Evolutionary conservation across 53 echinoderm and acorn worm species (phyloP), one percentile per base, ranked within the genome.

Genomic region (Patiria pectinifera): DNA sequence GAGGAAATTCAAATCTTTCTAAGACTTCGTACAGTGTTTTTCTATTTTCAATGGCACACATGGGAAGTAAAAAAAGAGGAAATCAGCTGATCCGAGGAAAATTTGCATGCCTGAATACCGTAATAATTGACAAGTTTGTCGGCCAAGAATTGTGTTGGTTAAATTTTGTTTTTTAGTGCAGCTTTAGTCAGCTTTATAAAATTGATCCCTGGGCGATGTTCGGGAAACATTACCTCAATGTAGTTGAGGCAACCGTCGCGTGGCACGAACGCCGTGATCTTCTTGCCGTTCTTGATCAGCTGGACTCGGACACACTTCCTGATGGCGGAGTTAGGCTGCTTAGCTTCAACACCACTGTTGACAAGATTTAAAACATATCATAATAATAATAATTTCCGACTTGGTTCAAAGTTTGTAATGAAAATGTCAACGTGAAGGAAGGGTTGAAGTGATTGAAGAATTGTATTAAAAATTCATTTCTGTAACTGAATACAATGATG

Each of bases 291-390:
- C 95, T 98, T 98, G 95, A 98, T 98, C 83, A 98, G 95, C 95
- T 98, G 98, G 60, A 96, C 96, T 91, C 96, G 94, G 62, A 98
- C 98, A 89, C 98, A 98, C 92, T 98, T 98, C 84, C 98, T 95
- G 96, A 97, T 98, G 70, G 98, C 98, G 88, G 96, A 98, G 93
- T 98, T 98, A 53, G 99, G 99, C 99, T 99, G 99, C 78, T 99
- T 99, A 87, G 99, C 97, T 85, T 97, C 99, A 61, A 99, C 97
- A 89, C 99, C 99, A 43, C 96, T 96, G 87, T 25, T 18, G 81
- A 78, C 21, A 82, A 59, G 19, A 85, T 59, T 19, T 15, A 18
- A 23, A 12, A 72, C n/a, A 15, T 24, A 23, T 18, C 25, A 85
- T 16, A 66, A 15, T 22, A 48, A 15, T 22, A 48, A 24, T 15